Percentiles rank a stretch among this genome's conserved stretches.
phyloP scores from a whole-genome alignment of 2,113 vertebrate genomes.

The Cephalopterus ornatus region DNA sequence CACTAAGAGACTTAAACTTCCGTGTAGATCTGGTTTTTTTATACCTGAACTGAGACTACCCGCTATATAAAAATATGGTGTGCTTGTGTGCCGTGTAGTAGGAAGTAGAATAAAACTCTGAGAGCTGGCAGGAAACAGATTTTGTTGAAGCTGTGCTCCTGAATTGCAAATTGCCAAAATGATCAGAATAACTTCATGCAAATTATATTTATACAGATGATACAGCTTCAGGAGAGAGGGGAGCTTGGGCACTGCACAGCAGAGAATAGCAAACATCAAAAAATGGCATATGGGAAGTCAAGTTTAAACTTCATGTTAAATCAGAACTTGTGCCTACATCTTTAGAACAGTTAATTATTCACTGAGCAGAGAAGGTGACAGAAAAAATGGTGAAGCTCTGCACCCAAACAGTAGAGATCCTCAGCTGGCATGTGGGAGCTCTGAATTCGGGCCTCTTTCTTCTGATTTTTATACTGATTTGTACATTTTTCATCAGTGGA shows the following conservation, averaged over 20 bases:
- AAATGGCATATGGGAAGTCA: neutral
- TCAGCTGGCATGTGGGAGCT: neutral
- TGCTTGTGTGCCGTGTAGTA: neutral
- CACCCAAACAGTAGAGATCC: neutral
- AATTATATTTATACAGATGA: neutral
- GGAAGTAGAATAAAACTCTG: neutral
- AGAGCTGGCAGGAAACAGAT: neutral
- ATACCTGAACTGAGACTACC: neutral
- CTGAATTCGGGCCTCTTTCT: neutral
- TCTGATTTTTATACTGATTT: neutral
- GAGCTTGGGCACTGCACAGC: neutral
- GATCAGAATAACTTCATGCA: neutral
- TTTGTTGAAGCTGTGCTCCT: neutral
- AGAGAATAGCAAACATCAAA: neutral
- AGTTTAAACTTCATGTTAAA: neutral
- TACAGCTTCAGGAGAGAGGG: neutral
- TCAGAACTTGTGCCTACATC: neutral
- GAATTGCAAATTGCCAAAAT: neutral
- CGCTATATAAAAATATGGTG: neutral
- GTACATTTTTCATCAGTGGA: neutral
- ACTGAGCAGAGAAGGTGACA: neutral
- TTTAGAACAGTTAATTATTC: conserved; percentile 27
- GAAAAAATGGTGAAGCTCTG: neutral
- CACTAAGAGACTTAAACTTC: neutral
- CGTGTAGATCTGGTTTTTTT: neutral